phyloP scores from a whole-genome alignment of 1,140 invertebrate species.

The Linepithema humile region DNA sequence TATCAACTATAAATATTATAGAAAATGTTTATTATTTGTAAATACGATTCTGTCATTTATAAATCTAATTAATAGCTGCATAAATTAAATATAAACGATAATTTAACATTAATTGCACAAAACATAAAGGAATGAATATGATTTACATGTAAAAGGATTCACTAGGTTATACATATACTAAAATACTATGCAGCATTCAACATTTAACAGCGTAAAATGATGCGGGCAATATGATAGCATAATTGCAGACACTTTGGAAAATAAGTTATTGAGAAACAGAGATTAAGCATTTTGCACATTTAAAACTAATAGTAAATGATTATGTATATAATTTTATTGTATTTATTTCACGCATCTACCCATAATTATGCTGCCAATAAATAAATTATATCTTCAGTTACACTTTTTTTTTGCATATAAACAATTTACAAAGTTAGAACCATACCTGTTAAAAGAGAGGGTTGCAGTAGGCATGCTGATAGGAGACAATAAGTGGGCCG shows the following conservation, averaged over 20 bases:
- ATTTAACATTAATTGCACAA: not conserved
- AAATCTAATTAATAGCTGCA: not conserved
- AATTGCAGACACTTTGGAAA: constrained; percentile 4
- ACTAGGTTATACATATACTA: constrained; percentile 25
- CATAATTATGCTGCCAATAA: not conserved
- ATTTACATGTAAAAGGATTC: constrained; percentile 43
- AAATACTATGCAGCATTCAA: constrained; percentile 14
- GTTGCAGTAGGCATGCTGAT: constrained; percentile 89
- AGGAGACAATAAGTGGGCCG: constrained; percentile 89
- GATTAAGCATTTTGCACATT: not conserved
- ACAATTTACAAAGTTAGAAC: constrained; percentile 65
- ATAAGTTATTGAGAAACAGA: not conserved
- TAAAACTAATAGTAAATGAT: constrained; percentile 34
- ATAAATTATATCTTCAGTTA: constrained; percentile 36
- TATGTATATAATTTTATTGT: constrained; percentile 1
- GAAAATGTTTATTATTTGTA: not conserved
- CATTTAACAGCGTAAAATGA: constrained; percentile 33
- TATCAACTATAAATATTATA: not conserved
- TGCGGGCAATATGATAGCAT: not conserved
- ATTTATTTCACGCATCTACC: not conserved
- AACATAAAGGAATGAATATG: constrained; percentile 6
- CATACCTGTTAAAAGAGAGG: constrained; percentile 91
- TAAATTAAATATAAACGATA: not conserved
- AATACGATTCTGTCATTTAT: not conserved
- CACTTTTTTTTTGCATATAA: constrained; percentile 22